Evolutionary conservation across 2,888 invertebrate genomes (phyloP).

Genomic region (Catonia carolina): DNA sequence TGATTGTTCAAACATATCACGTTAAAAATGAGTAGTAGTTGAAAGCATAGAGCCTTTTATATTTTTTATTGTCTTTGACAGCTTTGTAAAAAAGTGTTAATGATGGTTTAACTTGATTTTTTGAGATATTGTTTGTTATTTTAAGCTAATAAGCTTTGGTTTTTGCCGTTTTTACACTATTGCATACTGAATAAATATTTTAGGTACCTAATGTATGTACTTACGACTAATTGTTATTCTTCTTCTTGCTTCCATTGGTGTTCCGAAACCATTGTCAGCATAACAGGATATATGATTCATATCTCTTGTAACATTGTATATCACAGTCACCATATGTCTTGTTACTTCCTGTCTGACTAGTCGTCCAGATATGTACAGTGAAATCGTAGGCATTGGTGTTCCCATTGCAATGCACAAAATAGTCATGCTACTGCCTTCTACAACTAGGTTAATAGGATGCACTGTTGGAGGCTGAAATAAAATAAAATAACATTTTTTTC

Average conservation of each 20-base stretch:
- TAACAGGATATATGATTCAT: slow-evolving; percentile 84
- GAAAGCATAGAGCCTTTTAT: no score
- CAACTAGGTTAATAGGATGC: slow-evolving; percentile 72
- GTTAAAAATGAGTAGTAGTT: no score
- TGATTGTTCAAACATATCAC: no score
- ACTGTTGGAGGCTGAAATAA: slow-evolving; percentile 66
- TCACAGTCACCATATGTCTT: slow-evolving; percentile 79
- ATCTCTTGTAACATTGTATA: slow-evolving; percentile 74
- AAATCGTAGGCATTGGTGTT: slow-evolving; percentile 77
- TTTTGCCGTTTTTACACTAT: no score
- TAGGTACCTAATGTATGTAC: no score
- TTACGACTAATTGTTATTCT: slow-evolving; percentile 76
- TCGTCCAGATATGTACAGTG: slow-evolving; percentile 68
- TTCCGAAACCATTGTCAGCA: slow-evolving; percentile 81
- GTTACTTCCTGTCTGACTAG: slow-evolving; percentile 77
- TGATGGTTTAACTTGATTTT: no score
- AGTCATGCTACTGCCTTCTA: slow-evolving; percentile 81
- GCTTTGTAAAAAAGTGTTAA: no score
- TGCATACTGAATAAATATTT: no score
- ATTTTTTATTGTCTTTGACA: no score
- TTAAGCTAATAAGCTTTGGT: no score
- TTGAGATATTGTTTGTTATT: no score
- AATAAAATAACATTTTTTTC: no score
- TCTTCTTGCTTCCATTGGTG: slow-evolving; percentile 76
- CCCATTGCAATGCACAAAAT: slow-evolving; percentile 79